Base-by-base conservation (phyloP, 2,113 vertebrate genomes). In the Tilapia sparmanii region DNA sequence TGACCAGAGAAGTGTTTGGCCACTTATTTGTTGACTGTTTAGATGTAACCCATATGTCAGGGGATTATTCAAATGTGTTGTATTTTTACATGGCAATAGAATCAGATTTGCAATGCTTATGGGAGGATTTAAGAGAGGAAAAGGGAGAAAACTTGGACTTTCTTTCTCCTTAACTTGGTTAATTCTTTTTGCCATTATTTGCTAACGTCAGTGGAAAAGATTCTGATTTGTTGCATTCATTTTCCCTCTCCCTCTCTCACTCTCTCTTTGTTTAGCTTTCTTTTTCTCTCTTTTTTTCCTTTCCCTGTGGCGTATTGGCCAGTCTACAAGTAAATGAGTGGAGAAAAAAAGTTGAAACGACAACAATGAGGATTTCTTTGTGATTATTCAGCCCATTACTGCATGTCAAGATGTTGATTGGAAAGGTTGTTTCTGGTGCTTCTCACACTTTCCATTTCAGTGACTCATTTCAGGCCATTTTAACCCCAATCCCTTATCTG, bases 401-500 rank as follows among this genome's bases (percentile, higher is more conserved):
- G 68, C 86, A 82, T 84, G 63, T 86, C 86, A 85, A 40, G 76
- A 78, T 82, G 71, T 81, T 81, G 78, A 89, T 84, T 90, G 80
- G 81, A 94, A 83, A 91, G 66, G 55, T 73, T 85, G 81, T 86
- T 78, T 86, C 73, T 84, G 35, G 31, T 79, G 8, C 76, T 55
- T 57, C 54, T 86, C 63, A 85, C 86, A 83, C 52, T 87, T 90
- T 93, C 92, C 89, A 83, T 86, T 54, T 13, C 71, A 90, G 68
- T 55, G 76, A 79, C 47, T 86, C 68, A 78, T 83, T 81, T 78
- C 81, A 86, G 71, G 79, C 35, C 26, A 11, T 76, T 90, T 84
- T 47, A 80, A 89, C 76, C 84, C 71, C 63, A 86, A 88, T 86
- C 84, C 87, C 88, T 90, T 95, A 94, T 95, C 93, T 94, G 53